These are phyloP conservation scores for Orientallactaga sibirica DNA, from an alignment of 2,797 vertebrate genomes.

Conservation along the genomic window DNA sequence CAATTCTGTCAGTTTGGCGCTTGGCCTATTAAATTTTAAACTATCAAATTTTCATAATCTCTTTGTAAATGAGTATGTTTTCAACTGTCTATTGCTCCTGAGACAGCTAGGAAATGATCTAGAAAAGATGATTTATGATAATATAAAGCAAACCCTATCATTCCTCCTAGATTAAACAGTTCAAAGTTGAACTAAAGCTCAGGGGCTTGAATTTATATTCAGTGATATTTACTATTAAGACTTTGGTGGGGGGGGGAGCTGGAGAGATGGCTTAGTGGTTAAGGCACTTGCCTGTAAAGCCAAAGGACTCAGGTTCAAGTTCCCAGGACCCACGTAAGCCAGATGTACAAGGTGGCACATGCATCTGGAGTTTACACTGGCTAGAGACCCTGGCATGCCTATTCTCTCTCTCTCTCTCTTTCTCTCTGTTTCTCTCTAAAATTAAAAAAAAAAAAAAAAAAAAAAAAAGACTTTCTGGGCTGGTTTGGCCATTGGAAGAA, in stretches of 20 bases:
- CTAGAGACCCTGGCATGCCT: too few relatives aligned
- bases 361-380: too few relatives aligned
- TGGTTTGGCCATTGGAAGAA: conserved; percentile 21
- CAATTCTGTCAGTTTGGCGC: conserved; percentile 81
- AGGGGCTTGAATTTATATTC: conserved; percentile 68
- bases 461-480: conserved; percentile 14
- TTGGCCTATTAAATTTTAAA: conserved; percentile 83
- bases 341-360: too few relatives aligned
- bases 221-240: conserved; percentile 50
- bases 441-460: too few relatives aligned
- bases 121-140: conserved; percentile 86
- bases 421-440: too few relatives aligned
- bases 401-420: too few relatives aligned
- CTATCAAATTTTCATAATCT: conserved; percentile 85
- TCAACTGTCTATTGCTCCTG: conserved; percentile 82
- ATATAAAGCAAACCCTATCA: conserved; percentile 83
- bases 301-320: too few relatives aligned
- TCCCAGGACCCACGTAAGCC: too few relatives aligned
- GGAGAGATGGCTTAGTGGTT: too few relatives aligned
- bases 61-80: conserved; percentile 84
- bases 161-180: conserved; percentile 77
- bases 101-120: conserved; percentile 83
- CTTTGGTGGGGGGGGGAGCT: neutral
- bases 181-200: conserved; percentile 61
- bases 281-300: too few relatives aligned